These are phyloP conservation scores for Bombus impatiens DNA, from an alignment of 1,140 invertebrate species.

Conservation along the genomic window DNA sequence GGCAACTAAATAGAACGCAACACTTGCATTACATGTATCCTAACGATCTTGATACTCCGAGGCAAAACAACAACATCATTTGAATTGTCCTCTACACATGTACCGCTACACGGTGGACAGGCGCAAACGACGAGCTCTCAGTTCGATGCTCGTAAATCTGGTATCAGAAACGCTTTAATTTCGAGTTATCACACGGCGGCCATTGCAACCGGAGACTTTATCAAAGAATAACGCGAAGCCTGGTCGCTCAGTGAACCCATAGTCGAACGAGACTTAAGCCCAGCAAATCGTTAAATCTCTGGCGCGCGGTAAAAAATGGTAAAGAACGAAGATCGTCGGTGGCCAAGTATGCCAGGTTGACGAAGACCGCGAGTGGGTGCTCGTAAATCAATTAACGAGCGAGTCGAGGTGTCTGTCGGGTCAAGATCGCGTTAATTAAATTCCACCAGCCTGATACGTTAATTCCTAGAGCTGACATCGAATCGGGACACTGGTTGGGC, in stretches of 20 bases:
- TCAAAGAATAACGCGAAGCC: neutral
- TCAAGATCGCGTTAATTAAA: conserved; percentile 26
- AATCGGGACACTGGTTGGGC: neutral
- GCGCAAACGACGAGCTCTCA: neutral
- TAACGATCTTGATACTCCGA: no score
- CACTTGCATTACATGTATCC: no score
- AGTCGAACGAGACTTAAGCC: no score
- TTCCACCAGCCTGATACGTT: neutral
- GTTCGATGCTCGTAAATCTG: neutral
- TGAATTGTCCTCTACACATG: no score
- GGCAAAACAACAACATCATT: no score
- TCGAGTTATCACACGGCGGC: conserved; percentile 1
- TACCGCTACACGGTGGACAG: no score
- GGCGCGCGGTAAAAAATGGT: no score
- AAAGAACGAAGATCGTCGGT: neutral
- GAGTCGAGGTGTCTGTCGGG: neutral
- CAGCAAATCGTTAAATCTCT: no score
- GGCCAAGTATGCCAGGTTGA: neutral
- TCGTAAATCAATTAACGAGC: conserved; percentile 23
- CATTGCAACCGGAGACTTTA: conserved; percentile 26
- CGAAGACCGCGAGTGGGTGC: neutral
- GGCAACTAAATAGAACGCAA: no score
- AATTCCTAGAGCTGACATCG: neutral
- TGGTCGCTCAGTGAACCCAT: no score
- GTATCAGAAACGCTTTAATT: conserved; percentile 48